Conservation (phyloP, 2,888 invertebrate species). For the Hirudinaria manillensis region DNA sequence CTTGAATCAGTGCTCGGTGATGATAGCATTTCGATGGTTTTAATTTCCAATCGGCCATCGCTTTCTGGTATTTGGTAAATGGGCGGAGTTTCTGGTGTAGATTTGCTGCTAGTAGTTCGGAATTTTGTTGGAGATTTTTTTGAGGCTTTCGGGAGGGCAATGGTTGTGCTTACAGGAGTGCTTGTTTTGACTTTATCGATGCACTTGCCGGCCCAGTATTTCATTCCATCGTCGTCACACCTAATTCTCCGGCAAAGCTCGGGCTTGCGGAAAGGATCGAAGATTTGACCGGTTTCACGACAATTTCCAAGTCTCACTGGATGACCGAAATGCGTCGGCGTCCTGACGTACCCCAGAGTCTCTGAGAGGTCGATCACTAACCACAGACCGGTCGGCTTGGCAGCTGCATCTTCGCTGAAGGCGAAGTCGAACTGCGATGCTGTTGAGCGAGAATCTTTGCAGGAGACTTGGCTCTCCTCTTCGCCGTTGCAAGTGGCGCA, state of each 20-base stretch:
- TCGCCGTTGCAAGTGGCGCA: constrained; percentile 34
- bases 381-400: background rate
- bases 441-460: constrained; percentile 16
- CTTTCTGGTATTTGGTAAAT: too few relatives aligned
- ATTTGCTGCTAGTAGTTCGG: too few relatives aligned
- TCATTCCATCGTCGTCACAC: constrained; percentile 13
- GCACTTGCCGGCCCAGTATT: constrained; percentile 15
- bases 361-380: background rate
- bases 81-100: too few relatives aligned
- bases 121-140: too few relatives aligned
- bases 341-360: background rate
- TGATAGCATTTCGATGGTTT: background rate
- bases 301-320: constrained; percentile 21
- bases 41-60: too few relatives aligned
- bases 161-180: background rate
- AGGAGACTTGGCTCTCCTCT: constrained; percentile 12
- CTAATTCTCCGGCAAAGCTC: constrained; percentile 16
- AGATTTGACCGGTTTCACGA: constrained; percentile 7
- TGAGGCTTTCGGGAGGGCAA: too few relatives aligned
- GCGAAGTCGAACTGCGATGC: constrained; percentile 19
- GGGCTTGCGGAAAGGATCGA: constrained; percentile 26
- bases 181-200: constrained; percentile 3
- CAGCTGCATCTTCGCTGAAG: background rate
- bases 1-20: background rate
- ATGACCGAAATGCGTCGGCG: background rate